phyloP scores from a whole-genome alignment of 2,797 vertebrate genomes.

The Hozukius guyotensis region DNA sequence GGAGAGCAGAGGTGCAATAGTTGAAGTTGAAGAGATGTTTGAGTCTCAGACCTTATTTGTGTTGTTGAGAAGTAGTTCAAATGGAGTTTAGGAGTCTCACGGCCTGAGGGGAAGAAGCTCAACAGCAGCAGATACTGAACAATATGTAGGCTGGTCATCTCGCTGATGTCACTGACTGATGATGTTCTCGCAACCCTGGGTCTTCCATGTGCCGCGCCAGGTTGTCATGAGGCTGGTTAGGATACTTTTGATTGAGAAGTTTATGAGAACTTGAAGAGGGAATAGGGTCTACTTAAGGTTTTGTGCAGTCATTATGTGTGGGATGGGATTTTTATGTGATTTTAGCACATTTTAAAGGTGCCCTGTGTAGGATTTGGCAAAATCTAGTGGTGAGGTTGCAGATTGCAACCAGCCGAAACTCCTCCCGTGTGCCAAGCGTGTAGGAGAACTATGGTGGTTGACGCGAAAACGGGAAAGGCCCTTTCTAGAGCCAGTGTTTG shows the following conservation, averaged over 20 bases:
- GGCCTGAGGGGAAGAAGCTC: slow-evolving; percentile 11
- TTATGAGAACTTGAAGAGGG: too few relatives aligned
- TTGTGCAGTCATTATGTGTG: neutral
- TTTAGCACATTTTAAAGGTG: neutral
- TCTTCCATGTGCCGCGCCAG: neutral
- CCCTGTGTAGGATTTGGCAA: too few relatives aligned
- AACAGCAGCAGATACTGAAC: slow-evolving; percentile 3
- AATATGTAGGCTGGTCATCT: neutral
- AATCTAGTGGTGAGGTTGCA: too few relatives aligned
- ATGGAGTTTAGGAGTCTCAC: slow-evolving; percentile 11
- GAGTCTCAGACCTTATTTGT: slow-evolving; percentile 18
- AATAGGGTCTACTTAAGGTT: neutral
- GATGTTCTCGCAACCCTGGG: neutral
- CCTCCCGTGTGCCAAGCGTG: too few relatives aligned
- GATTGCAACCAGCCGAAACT: too few relatives aligned
- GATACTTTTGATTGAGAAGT: too few relatives aligned
- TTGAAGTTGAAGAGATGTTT: neutral
- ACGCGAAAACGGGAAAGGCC: too few relatives aligned
- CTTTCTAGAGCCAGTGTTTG: too few relatives aligned
- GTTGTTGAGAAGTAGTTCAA: slow-evolving; percentile 21
- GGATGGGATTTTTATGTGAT: neutral
- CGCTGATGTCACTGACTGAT: neutral
- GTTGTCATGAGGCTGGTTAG: too few relatives aligned
- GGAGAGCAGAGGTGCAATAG: neutral
- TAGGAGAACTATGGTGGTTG: too few relatives aligned